Evolutionary conservation across 2,888 invertebrate species (phyloP).

Genomic region (Escarpia spicata): DNA sequence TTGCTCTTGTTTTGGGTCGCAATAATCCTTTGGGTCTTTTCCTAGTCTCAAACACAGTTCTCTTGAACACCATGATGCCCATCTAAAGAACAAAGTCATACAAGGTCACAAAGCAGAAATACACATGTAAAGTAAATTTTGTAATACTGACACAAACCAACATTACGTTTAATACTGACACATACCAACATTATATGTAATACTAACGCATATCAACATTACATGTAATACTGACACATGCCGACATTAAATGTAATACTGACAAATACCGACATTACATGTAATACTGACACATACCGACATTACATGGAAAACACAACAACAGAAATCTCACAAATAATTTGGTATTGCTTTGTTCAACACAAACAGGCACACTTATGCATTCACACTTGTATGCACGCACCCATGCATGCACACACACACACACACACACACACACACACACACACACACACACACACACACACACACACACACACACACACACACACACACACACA

Average conservation of each 20-base stretch:
- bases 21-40: conserved; percentile 62
- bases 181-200: no score
- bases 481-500: no score
- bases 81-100: conserved; percentile 51
- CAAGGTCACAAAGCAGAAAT: background rate
- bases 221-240: no score
- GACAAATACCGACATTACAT: background rate
- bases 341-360: no score
- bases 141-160: background rate
- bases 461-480: no score
- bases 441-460: no score
- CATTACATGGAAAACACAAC: background rate
- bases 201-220: no score
- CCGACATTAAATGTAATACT: background rate
- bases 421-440: no score
- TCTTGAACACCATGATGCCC: conserved; percentile 64
- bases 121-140: background rate
- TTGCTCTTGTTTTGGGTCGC: conserved; percentile 63
- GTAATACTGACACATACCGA: background rate
- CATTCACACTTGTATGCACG: no score
- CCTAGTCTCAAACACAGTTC: conserved; percentile 63
- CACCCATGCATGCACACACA: no score
- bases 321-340: no score
- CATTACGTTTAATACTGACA: background rate
- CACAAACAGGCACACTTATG: no score